Evolutionary conservation across 2,888 invertebrate species (phyloP).

Genomic region (Chymomyza caudatula): DNA sequence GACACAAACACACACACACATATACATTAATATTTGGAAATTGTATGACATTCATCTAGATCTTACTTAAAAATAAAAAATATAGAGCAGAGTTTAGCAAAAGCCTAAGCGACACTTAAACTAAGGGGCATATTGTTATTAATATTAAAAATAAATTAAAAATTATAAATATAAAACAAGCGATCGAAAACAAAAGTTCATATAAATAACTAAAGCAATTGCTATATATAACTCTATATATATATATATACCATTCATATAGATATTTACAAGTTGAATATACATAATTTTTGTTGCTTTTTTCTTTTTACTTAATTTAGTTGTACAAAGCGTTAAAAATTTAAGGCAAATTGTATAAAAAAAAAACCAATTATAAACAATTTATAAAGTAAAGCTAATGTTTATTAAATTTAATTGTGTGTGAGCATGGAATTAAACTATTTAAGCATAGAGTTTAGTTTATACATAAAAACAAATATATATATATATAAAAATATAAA

Average conservation of each 20-base stretch:
- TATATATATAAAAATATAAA: constrained; percentile 28
- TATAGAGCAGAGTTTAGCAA: not conserved
- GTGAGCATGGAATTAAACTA: constrained; percentile 63
- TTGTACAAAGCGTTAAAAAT: constrained; percentile 70
- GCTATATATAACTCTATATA: constrained; percentile 30
- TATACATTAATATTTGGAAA: constrained; percentile 9
- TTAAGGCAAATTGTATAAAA: constrained; percentile 46
- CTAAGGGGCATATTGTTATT: constrained; percentile 20
- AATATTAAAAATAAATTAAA: constrained; percentile 1
- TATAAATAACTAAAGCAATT: constrained; percentile 21
- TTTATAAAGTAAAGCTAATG: constrained; percentile 54
- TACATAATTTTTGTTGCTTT: constrained; percentile 62
- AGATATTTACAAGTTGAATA: constrained; percentile 31
- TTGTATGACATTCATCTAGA: not conserved
- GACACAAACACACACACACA: constrained; percentile 5
- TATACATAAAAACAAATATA: constrained; percentile 31
- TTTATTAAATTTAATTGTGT: constrained; percentile 53
- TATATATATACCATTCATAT: constrained; percentile 10
- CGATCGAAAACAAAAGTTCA: not conserved
- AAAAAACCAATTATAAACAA: constrained; percentile 40
- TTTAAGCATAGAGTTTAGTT: constrained; percentile 66
- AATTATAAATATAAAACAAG: not conserved
- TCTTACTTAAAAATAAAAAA: constrained; percentile 7
- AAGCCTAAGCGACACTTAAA: constrained; percentile 3
- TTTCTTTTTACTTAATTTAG: constrained; percentile 68